These are phyloP conservation scores for Stenichneumon culpator DNA, from an alignment of 2,888 invertebrate genomes.

Conservation along the genomic window DNA sequence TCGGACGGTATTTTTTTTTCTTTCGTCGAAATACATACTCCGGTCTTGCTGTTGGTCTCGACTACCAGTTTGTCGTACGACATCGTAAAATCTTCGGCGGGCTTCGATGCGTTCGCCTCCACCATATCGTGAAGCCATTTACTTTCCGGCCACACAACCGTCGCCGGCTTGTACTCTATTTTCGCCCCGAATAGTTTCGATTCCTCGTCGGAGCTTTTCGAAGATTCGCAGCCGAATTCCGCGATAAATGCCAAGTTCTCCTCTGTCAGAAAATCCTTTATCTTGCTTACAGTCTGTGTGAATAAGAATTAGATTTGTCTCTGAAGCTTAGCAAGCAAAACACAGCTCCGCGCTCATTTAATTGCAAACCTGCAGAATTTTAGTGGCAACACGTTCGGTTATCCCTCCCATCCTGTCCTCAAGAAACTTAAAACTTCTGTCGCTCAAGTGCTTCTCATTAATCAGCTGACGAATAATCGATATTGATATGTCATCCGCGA, in stretches of 20 bases:
- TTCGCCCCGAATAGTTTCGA: constrained; percentile 74
- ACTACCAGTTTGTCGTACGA: constrained; percentile 71
- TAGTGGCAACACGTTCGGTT: constrained; percentile 86
- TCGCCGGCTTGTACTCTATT: constrained; percentile 75
- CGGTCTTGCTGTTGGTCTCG: constrained; percentile 43
- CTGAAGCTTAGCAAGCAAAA: neutral
- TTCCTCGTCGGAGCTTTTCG: constrained; percentile 43
- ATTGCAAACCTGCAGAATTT: constrained; percentile 87
- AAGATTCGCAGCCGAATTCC: constrained; percentile 62
- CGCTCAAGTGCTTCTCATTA: constrained; percentile 87
- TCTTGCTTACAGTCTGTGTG: constrained; percentile 84
- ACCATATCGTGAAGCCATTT: constrained; percentile 77
- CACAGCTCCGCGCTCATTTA: neutral
- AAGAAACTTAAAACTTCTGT: constrained; percentile 87
- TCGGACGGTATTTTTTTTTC: neutral
- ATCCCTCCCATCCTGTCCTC: constrained; percentile 88
- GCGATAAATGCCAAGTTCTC: constrained; percentile 75
- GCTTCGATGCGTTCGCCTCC: constrained; percentile 64
- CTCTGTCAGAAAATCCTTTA: constrained; percentile 74
- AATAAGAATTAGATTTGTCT: constrained; percentile 35
- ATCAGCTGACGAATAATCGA: constrained; percentile 88
- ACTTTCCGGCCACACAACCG: constrained; percentile 78
- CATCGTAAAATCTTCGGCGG: constrained; percentile 78
- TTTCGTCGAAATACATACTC: constrained; percentile 5
- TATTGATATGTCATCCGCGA: constrained; percentile 89